Percentiles rank a stretch among this genome's conserved stretches.
Evolutionary conservation across 2,888 invertebrate genomes (phyloP).

Genomic region (Argynnis bischoffii): DNA sequence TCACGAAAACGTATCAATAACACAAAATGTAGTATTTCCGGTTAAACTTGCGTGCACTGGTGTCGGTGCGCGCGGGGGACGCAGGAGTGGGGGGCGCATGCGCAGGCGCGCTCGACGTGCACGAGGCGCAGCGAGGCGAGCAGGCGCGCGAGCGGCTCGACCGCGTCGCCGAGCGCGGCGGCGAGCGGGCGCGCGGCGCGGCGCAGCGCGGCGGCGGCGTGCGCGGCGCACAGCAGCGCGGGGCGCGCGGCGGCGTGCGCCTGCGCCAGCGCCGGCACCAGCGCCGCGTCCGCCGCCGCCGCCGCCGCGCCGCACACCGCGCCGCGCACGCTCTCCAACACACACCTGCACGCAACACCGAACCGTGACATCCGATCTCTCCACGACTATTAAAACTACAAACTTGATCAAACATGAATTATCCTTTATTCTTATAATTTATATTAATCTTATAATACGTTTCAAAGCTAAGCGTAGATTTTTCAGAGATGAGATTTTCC

Average conservation of each 20-base stretch:
- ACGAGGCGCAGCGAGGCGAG: constrained; percentile 51
- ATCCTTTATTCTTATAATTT: too few species aligned
- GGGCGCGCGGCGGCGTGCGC: constrained; percentile 85
- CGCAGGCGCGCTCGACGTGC: constrained; percentile 39
- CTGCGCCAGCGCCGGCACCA: constrained; percentile 87
- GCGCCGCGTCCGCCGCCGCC: constrained; percentile 82
- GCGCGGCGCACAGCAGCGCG: constrained; percentile 86
- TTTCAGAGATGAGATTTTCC: too few species aligned
- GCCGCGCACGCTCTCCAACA: constrained; percentile 49
- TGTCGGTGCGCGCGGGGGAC: not conserved
- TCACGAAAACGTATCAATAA: not conserved
- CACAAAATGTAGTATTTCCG: not conserved
- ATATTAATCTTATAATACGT: too few species aligned
- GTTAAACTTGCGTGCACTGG: not conserved
- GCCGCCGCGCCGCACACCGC: constrained; percentile 48
- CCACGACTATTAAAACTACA: too few species aligned
- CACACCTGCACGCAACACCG: constrained; percentile 37
- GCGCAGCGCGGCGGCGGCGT: constrained; percentile 82
- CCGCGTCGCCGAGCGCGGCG: constrained; percentile 46
- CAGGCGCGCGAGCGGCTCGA: constrained; percentile 52
- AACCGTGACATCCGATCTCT: too few species aligned
- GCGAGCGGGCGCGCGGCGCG: constrained; percentile 75
- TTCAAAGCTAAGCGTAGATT: too few species aligned
- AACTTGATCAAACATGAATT: too few species aligned
- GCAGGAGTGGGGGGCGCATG: constrained; percentile 8